phyloP scores from a whole-genome alignment of 2,113 vertebrate genomes.

The Desmodus rotundus region DNA sequence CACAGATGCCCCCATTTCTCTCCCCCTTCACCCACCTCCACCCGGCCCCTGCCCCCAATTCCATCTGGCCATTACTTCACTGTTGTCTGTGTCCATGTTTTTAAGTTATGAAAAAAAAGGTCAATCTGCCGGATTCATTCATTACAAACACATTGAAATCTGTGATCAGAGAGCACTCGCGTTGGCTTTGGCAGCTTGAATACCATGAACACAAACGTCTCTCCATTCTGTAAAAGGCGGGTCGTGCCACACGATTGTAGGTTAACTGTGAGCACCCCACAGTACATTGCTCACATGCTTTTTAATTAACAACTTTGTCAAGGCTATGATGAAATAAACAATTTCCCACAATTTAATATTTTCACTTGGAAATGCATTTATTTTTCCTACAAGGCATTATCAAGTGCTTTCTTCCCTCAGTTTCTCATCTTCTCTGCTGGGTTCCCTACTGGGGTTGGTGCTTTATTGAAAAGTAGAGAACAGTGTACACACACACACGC shows the following conservation, averaged over 20 bases:
- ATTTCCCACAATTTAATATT: not conserved
- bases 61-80: too few species aligned
- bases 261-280: not conserved
- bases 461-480: not conserved
- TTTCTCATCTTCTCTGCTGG: not conserved
- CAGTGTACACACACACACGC: not conserved
- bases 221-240: not conserved
- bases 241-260: not conserved
- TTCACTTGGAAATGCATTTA: not conserved
- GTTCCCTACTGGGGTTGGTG: not conserved
- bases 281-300: not conserved
- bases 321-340: not conserved
- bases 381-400: not conserved
- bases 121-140: slow-evolving; percentile 43
- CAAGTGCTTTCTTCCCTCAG: not conserved
- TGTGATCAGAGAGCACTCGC: slow-evolving; percentile 39
- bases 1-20: too few species aligned
- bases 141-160: slow-evolving; percentile 36
- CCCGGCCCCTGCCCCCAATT: too few species aligned
- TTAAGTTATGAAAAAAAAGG: slow-evolving; percentile 22
- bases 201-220: not conserved
- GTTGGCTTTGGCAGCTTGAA: slow-evolving; percentile 18
- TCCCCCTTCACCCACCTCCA: too few species aligned
- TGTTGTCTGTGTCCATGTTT: too few species aligned
- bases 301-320: not conserved